Evolutionary conservation across 1,140 invertebrate genomes (phyloP).

Genomic region (Camponotus vicinus): DNA sequence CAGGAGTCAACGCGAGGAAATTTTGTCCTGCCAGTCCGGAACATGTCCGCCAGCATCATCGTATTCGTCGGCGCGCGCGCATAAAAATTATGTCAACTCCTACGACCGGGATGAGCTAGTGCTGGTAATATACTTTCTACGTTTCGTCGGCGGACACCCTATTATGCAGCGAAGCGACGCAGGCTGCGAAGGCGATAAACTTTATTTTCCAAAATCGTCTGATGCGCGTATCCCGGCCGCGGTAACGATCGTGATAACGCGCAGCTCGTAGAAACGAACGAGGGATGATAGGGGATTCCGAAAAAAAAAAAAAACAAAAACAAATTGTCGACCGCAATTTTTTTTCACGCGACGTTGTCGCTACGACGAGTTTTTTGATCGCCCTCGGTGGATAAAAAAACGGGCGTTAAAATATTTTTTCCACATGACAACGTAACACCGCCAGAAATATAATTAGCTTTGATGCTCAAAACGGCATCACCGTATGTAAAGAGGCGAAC

Average conservation of each 20-base stretch:
- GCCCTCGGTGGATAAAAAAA: constrained; percentile 51
- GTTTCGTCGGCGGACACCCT: constrained; percentile 67
- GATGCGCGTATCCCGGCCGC: constrained; percentile 53
- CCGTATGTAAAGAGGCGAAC: background rate
- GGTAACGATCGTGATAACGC: constrained; percentile 75
- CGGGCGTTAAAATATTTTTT: constrained; percentile 61
- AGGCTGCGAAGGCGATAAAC: constrained; percentile 73
- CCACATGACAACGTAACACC: background rate
- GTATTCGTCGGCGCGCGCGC: constrained; percentile 67
- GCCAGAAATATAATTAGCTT: constrained; percentile 58
- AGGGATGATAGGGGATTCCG: constrained; percentile 65
- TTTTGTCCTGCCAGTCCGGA: constrained; percentile 41
- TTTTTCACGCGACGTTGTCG: constrained; percentile 60
- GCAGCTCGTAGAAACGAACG: constrained; percentile 74
- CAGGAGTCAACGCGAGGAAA: constrained; percentile 63
- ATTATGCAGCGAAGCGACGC: constrained; percentile 66
- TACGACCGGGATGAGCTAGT: constrained; percentile 58
- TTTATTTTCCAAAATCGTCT: constrained; percentile 76
- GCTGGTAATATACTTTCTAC: constrained; percentile 71
- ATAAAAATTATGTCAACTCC: constrained; percentile 76
- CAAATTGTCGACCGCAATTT: constrained; percentile 65
- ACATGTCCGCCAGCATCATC: constrained; percentile 51
- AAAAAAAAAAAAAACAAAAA: constrained; percentile 58
- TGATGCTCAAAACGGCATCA: constrained; percentile 31
- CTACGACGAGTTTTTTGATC: constrained; percentile 54